A percentile compares a stretch with the other conserved stretches of the same genome.
These are phyloP conservation scores for Pseudopipra pipra DNA, from an alignment of 2,113 vertebrate genomes.

Conservation along the genomic window DNA sequence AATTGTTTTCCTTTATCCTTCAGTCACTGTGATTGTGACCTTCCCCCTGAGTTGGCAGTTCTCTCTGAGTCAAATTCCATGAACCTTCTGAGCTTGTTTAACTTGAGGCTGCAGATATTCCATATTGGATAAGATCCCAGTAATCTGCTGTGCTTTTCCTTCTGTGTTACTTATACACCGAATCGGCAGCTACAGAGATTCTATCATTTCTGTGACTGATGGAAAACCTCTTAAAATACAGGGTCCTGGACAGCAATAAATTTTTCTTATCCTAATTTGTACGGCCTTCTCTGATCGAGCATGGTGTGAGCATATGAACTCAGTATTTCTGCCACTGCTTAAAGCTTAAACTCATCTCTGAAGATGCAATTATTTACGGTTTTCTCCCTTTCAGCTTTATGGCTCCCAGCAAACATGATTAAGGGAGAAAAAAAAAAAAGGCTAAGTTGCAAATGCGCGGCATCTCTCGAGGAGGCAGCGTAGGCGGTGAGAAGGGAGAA, in stretches of 20 bases:
- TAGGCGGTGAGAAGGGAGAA: conserved; percentile 31
- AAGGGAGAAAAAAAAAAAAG: not conserved
- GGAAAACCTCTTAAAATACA: not conserved
- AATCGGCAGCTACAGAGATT: not conserved
- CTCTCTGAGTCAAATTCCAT: conserved; percentile 21
- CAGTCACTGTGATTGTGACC: not conserved
- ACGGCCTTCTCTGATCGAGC: not conserved
- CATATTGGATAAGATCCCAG: conserved; percentile 38
- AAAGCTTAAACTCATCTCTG: conserved; percentile 27
- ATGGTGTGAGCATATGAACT: not conserved
- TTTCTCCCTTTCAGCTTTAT: conserved; percentile 35
- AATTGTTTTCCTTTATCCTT: not conserved
- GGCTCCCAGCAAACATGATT: conserved; percentile 37
- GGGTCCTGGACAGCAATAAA: not conserved
- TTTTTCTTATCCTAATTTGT: conserved; percentile 21
- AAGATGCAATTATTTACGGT: conserved; percentile 46
- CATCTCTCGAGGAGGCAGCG: not conserved
- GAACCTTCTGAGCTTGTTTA: conserved; percentile 47
- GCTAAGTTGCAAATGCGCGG: not conserved
- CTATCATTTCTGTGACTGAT: not conserved
- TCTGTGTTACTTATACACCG: conserved; percentile 17
- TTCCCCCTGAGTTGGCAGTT: conserved; percentile 20
- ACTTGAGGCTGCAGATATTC: conserved; percentile 56
- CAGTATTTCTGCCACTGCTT: not conserved
- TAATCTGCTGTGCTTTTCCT: conserved; percentile 50